Conservation (phyloP, 2,888 invertebrate species). For the Ptychoptera albimana region DNA sequence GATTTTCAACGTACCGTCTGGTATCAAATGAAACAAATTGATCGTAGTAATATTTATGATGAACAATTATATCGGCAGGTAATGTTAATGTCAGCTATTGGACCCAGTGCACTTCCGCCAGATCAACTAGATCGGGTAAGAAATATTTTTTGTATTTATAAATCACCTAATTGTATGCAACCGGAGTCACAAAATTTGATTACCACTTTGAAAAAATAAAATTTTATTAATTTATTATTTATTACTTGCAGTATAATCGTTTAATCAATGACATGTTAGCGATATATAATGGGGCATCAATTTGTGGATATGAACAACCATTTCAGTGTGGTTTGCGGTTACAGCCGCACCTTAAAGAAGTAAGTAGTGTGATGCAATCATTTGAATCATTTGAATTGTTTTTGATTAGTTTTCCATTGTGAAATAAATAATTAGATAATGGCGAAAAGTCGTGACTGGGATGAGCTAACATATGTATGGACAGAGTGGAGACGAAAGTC, state of each 20-base stretch:
- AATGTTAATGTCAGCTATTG: slow-evolving; percentile 58
- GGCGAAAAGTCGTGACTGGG: slow-evolving; percentile 71
- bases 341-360: slow-evolving; percentile 55
- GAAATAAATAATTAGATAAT: slow-evolving; percentile 40
- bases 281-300: slow-evolving; percentile 69
- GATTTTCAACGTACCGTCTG: slow-evolving; percentile 69
- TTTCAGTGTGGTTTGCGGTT: slow-evolving; percentile 66
- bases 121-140: slow-evolving; percentile 70
- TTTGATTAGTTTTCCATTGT: slow-evolving; percentile 14
- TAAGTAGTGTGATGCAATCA: neutral
- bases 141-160: slow-evolving; percentile 7
- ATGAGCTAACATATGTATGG: slow-evolving; percentile 78
- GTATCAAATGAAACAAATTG: slow-evolving; percentile 55
- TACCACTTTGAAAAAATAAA: too few species aligned
- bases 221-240: too few species aligned
- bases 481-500: slow-evolving; percentile 79
- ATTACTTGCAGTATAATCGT: slow-evolving; percentile 57
- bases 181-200: too few species aligned
- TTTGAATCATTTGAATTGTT: neutral
- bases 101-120: slow-evolving; percentile 66
- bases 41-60: slow-evolving; percentile 49
- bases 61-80: slow-evolving; percentile 54
- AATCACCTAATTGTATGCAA: neutral
- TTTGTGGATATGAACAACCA: slow-evolving; percentile 72
- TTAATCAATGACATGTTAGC: slow-evolving; percentile 78